These are phyloP conservation scores for Schizotus pectinicornis DNA, from an alignment of 2,888 invertebrate genomes.

Conservation along the genomic window DNA sequence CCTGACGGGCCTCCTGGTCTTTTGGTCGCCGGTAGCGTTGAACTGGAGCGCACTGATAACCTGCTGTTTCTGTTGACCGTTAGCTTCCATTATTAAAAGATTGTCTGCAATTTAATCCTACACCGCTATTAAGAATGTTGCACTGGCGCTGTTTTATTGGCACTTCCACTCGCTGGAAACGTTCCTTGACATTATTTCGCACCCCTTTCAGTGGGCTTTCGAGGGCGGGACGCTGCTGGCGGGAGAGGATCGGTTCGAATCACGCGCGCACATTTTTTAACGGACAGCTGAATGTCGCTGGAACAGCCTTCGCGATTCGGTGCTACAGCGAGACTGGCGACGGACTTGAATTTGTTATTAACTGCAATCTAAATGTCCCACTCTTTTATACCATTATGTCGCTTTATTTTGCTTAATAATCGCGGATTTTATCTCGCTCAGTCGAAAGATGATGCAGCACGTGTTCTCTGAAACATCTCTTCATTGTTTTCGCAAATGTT, in stretches of 20 bases:
- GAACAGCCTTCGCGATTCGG: constrained; percentile 14
- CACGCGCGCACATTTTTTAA: constrained; percentile 16
- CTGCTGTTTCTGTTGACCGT: constrained; percentile 4
- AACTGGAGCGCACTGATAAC: constrained; percentile 23
- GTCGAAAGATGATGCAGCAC: not conserved
- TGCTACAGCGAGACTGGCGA: constrained; percentile 35
- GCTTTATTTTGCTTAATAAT: constrained; percentile 12
- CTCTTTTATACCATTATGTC: constrained; percentile 23
- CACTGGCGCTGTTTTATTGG: constrained; percentile 11
- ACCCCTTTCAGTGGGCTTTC: not conserved
- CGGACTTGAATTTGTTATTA: constrained; percentile 25
- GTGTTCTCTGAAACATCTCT: not conserved
- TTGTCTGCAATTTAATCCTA: constrained; percentile 29
- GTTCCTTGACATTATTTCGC: constrained; percentile 9
- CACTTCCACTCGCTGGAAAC: not conserved
- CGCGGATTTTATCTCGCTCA: constrained; percentile 12
- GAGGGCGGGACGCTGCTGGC: not conserved
- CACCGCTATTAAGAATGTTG: constrained; percentile 11
- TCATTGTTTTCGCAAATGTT: not conserved
- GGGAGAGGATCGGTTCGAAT: not conserved
- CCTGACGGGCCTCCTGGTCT: constrained; percentile 10
- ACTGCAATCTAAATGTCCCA: constrained; percentile 36
- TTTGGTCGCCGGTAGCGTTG: constrained; percentile 17
- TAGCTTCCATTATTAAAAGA: constrained; percentile 24
- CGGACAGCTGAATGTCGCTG: not conserved